Evolutionary conservation across 2,888 invertebrate genomes (phyloP), one percentile per base, ranked within the genome.

Genomic region (Oscheius sp.): DNA sequence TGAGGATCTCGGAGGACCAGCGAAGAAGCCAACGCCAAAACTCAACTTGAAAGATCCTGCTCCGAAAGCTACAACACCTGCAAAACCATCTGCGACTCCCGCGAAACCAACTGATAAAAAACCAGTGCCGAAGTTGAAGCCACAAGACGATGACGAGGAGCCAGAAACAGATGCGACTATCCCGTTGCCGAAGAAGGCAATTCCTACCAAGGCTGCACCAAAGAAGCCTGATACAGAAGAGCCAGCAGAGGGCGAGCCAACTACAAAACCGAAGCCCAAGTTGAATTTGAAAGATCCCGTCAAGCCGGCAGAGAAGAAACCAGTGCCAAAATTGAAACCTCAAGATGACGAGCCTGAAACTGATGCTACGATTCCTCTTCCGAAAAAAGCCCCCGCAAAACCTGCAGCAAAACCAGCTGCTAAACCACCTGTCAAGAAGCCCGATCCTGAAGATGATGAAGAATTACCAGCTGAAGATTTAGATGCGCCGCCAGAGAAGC

Each of bases 391-490:
- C 1, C 25, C 56, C 13, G 35, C 46, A 12, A 74, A 72, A 29
- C 71, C 71, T 0, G 71, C 16, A 52, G 66, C 29, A 6, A 66
- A 77, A 35, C 61, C 61, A 29, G 23, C 23, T 29, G 21, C 23
- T 12, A 35, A 74, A 46, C 25, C 53, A 61, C 63, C 72, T 53
- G 55, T 61, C 18, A 73, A 78, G 53, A 69, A 76, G 56, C 68
- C 76, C 66, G n/a, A 77, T 59, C 52, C 68, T 16, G 29, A 68
- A 6, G 81, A 45, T 58, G 77, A 66, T 69, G 76, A 45, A 70
- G 80, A 82, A 55, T 63, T 78, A 18, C 73, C 79, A 9, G 77
- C 73, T 5, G 78, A 80, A 13, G 69, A 76, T 12, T 27, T 80
- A 12, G 45, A 69, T 35, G 59, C 68, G 41, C 27, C 75, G 16